Evolutionary conservation across 2,888 invertebrate genomes (phyloP).

Genomic region (Glaucopsyche alexis): DNA sequence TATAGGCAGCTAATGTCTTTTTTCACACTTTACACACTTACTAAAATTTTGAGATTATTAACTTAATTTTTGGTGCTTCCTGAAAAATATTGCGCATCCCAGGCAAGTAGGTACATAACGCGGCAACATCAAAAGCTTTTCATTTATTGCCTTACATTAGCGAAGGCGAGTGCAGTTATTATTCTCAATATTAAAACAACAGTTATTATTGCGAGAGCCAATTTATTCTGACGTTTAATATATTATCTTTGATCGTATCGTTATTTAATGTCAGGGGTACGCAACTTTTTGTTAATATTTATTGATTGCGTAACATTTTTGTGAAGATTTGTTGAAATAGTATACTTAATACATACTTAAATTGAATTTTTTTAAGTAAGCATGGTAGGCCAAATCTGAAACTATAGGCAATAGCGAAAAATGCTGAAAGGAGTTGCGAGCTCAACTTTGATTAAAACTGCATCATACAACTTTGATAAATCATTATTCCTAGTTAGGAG

Average conservation of each 20-base stretch:
- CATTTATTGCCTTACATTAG: not conserved
- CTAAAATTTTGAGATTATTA: not conserved
- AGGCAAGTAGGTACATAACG: not conserved
- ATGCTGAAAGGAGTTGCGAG: too few species aligned
- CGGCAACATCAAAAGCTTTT: not conserved
- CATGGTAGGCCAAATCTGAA: too few species aligned
- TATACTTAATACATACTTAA: too few species aligned
- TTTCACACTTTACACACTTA: too few species aligned
- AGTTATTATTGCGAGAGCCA: conserved; percentile 15
- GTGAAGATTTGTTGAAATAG: too few species aligned
- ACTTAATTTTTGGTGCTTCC: not conserved
- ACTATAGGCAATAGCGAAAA: too few species aligned
- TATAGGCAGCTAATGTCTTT: too few species aligned
- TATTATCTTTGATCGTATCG: conserved; percentile 27
- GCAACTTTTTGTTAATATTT: not conserved
- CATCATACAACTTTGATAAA: too few species aligned
- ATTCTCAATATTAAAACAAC: conserved; percentile 17
- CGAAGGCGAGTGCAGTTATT: conserved; percentile 20
- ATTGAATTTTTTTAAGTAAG: too few species aligned
- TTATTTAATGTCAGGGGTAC: conserved; percentile 13
- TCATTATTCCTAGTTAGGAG: too few species aligned
- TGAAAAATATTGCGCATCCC: not conserved
- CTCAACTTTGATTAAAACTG: too few species aligned
- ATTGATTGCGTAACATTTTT: too few species aligned
- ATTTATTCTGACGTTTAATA: conserved; percentile 28